Evolutionary conservation across 1,140 invertebrate species (phyloP).

Genomic region (Scaptodrosophila lebanonensis): DNA sequence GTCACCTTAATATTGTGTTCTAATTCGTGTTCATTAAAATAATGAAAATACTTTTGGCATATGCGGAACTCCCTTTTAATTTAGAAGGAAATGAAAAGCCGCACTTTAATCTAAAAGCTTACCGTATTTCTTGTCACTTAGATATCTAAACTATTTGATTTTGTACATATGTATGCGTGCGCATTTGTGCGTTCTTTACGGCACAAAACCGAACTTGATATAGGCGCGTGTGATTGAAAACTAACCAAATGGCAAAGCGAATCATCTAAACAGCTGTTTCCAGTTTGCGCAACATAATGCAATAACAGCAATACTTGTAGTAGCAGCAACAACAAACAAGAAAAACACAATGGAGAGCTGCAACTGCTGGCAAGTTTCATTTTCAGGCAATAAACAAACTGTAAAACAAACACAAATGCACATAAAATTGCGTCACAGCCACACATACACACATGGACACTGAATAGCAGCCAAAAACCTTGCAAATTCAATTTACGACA

Average conservation of each 20-base stretch:
- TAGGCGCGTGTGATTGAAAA: constrained; percentile 53
- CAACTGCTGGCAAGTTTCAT: constrained; percentile 43
- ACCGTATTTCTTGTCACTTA: too few species aligned
- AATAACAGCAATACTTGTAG: constrained; percentile 12
- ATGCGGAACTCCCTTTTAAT: too few species aligned
- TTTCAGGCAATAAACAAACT: constrained; percentile 51
- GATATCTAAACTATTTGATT: background rate
- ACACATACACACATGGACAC: constrained; percentile 60
- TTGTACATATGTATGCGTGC: background rate
- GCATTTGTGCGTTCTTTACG: background rate
- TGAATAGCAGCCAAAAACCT: background rate
- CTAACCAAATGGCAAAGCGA: constrained; percentile 11
- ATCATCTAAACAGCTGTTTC: constrained; percentile 5
- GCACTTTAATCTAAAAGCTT: too few species aligned
- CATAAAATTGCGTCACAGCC: constrained; percentile 66
- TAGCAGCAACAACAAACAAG: too few species aligned
- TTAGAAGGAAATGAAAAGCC: too few species aligned
- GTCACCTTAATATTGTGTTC: too few species aligned
- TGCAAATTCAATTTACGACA: constrained; percentile 17
- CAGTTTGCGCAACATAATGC: constrained; percentile 21
- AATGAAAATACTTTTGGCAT: too few species aligned
- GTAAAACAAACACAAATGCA: constrained; percentile 56
- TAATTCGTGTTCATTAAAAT: too few species aligned
- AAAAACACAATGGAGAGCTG: too few species aligned
- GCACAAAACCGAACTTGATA: constrained; percentile 44